Evolutionary conservation across 1,140 invertebrate genomes (phyloP).

Genomic region (Ectropis grisescens): DNA sequence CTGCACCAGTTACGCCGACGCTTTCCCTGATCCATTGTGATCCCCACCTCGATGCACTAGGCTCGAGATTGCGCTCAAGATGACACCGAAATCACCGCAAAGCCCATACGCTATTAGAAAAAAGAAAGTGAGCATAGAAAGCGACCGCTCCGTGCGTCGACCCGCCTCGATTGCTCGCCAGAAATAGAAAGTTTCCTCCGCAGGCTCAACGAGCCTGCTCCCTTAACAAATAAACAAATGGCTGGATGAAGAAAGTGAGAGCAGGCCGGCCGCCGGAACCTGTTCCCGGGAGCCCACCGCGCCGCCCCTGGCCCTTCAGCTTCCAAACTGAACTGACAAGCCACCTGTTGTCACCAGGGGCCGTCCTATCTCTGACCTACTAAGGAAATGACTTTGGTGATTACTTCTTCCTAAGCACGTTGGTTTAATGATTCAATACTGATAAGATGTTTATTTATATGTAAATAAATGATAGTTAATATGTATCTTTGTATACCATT

Average conservation of each 20-base stretch:
- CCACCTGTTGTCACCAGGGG: constrained; percentile 16
- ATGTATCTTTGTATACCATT: too few species aligned
- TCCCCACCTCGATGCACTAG: constrained; percentile 20
- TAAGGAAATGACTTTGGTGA: constrained; percentile 36
- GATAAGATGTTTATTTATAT: too few species aligned
- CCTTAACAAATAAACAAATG: constrained; percentile 62
- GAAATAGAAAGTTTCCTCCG: constrained; percentile 64
- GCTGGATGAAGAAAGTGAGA: constrained; percentile 54
- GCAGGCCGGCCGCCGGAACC: constrained; percentile 41
- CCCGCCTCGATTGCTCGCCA: constrained; percentile 42
- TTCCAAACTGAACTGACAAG: constrained; percentile 4
- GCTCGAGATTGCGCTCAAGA: constrained; percentile 20
- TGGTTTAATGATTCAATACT: too few species aligned
- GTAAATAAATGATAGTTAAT: too few species aligned
- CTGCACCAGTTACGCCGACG: constrained; percentile 42
- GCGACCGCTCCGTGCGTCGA: constrained; percentile 45
- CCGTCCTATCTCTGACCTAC: constrained; percentile 46
- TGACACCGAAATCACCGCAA: constrained; percentile 22
- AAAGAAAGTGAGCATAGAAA: constrained; percentile 61
- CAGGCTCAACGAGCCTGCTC: constrained; percentile 36
- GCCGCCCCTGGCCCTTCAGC: constrained; percentile 12
- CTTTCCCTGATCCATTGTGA: constrained; percentile 42
- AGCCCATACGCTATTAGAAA: constrained; percentile 18
- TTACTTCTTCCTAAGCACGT: too few species aligned
- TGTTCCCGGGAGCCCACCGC: constrained; percentile 30